Evolutionary conservation across 2,888 invertebrate genomes (phyloP), one percentile per base, ranked within the genome.

Genomic region (Ectropis crepuscularia): DNA sequence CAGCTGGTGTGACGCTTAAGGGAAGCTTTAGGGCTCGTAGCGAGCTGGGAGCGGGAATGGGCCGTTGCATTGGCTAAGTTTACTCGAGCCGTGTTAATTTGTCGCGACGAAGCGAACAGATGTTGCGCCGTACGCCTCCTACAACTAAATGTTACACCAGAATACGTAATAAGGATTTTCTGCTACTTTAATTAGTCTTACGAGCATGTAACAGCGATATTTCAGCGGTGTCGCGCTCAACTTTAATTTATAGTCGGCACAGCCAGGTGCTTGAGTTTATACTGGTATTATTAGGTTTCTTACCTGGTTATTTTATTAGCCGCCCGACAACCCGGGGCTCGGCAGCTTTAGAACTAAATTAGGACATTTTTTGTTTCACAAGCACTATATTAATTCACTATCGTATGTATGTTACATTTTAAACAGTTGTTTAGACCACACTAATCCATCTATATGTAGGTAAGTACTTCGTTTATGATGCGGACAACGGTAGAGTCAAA

Each of bases 21-120:
- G 87, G 88, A 88, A 85, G 87, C 86, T 89, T 88, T 88, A 83
- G 86, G 86, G 89, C 85, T 83, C 87, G 85, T 86, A 86, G 74
- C 72, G 77, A 82, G 82, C 82, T 83, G 81, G 78, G 74, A 86
- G 86, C 86, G 85, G 87, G 74, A 86, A 86, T 86, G 85, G 87
- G 81, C 83, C 84, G 85, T 86, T 79, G 82, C 82, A 82, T 83
- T 82, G 86, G 83, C 84, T 84, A 82, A 84, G 84, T 87, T 86
- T 82, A 84, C 87, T 85, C 80, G 79, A 86, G 77, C 80, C 82
- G 81, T 88, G 90, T 89, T 90, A 86, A 90, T 91, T 90, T 88
- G 89, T 89, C 83, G 85, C 87, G 81, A 85, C 84, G 83, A 82
- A 82, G 79, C 83, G 85, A 89, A 88, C 90, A 90, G 89, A 89